These are phyloP conservation scores for Poecilia wingei DNA, from an alignment of 2,797 vertebrate species.

Conservation along the genomic window DNA sequence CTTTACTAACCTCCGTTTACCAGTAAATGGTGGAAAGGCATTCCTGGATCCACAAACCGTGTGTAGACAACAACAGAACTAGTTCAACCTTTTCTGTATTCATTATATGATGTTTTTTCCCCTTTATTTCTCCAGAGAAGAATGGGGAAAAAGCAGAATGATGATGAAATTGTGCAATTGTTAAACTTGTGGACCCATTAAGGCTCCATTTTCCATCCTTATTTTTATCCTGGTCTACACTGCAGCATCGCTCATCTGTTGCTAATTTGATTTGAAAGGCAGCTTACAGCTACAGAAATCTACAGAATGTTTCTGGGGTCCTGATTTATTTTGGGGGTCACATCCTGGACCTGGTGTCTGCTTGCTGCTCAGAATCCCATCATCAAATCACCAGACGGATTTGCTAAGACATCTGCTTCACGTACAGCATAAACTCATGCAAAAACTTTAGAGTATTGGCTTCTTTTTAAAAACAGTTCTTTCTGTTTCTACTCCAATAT, in stretches of 20 bases:
- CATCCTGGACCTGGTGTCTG: slow-evolving; percentile 44
- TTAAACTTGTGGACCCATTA: not conserved
- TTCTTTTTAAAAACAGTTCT: not conserved
- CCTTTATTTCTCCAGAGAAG: not conserved
- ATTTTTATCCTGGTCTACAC: not conserved
- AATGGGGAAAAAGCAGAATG: not conserved
- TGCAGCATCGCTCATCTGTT: not conserved
- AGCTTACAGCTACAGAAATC: not conserved
- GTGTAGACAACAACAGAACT: not conserved
- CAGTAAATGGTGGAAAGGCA: not conserved
- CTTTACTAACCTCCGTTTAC: not conserved
- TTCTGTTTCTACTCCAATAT: rapidly evolving
- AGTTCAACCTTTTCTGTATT: not conserved
- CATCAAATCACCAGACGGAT: slow-evolving; percentile 42
- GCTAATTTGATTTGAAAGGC: not conserved
- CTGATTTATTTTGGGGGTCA: slow-evolving; percentile 55
- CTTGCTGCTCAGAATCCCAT: slow-evolving; percentile 38
- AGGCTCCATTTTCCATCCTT: not conserved
- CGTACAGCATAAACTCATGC: not conserved
- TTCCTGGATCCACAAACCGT: not conserved
- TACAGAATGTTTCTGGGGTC: not conserved
- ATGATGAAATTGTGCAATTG: not conserved
- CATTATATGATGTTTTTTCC: not conserved
- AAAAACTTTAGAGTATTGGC: not conserved
- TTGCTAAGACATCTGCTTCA: slow-evolving; percentile 10